Evolutionary conservation across 2,113 vertebrate species (phyloP).

Genomic region (Misgurnus mizolepis): DNA sequence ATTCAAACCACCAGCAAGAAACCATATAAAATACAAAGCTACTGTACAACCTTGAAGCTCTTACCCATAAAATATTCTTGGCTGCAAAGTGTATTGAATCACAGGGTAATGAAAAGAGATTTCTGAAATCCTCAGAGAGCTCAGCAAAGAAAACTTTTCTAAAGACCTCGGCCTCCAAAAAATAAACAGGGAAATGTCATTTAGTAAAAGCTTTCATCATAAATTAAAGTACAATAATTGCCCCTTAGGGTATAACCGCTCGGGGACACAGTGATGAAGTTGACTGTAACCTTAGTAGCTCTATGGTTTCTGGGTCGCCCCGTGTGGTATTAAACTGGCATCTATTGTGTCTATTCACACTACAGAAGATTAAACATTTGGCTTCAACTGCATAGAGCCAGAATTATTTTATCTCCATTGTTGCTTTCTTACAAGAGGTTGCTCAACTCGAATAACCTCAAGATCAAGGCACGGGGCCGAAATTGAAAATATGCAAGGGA

Average conservation of each 20-base stretch:
- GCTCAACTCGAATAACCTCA: conserved; percentile 14
- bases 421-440: conserved; percentile 5
- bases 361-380: conserved; percentile 19
- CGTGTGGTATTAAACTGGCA: conserved; percentile 21
- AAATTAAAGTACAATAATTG: conserved; percentile 7
- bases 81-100: not conserved
- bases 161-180: not conserved
- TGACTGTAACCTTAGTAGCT: not conserved
- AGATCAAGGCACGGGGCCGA: not conserved
- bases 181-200: conserved; percentile 7
- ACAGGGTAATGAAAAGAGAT: not conserved
- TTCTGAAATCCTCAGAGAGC: not conserved
- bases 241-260: not conserved
- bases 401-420: conserved; percentile 1
- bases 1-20: too few relatives aligned
- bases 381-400: conserved; percentile 11
- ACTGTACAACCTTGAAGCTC: not conserved
- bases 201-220: conserved; percentile 5
- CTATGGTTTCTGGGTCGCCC: conserved; percentile 25
- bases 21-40: too few relatives aligned
- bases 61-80: not conserved
- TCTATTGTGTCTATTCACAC: conserved; percentile 28
- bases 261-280: not conserved
- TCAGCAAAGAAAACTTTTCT: not conserved
- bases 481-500: conserved; percentile 9